A percentile compares a stretch with the other conserved stretches of the same genome.
Evolutionary conservation across 2,797 vertebrate species (phyloP).

Genomic region (Falco peregrinus): DNA sequence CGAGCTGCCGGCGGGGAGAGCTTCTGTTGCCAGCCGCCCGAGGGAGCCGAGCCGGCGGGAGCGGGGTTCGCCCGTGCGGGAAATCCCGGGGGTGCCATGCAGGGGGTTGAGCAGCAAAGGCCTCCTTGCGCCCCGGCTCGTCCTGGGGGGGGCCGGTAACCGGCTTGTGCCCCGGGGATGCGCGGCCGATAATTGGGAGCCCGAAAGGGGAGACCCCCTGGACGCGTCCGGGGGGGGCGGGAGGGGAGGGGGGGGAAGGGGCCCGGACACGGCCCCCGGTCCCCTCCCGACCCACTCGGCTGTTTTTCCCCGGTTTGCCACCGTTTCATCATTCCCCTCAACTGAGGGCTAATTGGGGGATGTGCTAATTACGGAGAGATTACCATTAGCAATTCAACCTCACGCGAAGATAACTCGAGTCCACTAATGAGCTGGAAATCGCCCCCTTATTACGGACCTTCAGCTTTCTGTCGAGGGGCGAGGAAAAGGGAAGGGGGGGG

Average conservation of each 20-base stretch:
- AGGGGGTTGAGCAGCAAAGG: not conserved
- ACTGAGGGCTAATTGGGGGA: not conserved
- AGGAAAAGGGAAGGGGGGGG: not conserved
- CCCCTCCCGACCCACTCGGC: not conserved
- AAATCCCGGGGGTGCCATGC: not conserved
- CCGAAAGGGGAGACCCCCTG: not conserved
- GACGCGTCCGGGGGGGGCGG: not conserved
- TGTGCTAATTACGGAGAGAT: conserved; percentile 1
- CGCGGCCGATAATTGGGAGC: not conserved
- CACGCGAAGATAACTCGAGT: not conserved
- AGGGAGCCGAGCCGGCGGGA: not conserved
- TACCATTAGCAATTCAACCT: conserved; percentile 9
- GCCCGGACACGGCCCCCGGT: not conserved
- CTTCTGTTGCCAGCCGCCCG: not conserved
- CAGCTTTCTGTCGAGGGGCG: not conserved
- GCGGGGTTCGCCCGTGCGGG: not conserved
- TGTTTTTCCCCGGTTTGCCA: not conserved
- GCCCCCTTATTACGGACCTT: not conserved
- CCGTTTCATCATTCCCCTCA: not conserved
- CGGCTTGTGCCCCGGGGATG: not conserved
- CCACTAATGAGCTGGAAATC: not conserved
- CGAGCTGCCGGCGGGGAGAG: not conserved
- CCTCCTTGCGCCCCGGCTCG: not conserved
- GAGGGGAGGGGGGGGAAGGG: not conserved
- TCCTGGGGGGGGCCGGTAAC: not conserved